Evolutionary conservation across 2,888 invertebrate species (phyloP).

Genomic region (Parnassius glacialis): DNA sequence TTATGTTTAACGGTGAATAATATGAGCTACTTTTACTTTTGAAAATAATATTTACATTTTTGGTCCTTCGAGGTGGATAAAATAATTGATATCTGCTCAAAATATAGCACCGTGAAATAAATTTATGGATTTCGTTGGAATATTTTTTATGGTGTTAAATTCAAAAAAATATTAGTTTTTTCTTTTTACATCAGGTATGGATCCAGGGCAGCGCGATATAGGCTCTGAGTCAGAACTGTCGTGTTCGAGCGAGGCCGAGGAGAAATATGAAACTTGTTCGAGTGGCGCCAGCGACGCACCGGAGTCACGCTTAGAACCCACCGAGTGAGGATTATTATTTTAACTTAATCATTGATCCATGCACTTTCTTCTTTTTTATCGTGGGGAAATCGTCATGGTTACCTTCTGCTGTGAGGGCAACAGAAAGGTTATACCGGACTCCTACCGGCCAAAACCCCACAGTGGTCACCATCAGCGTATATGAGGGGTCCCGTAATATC

Average conservation of each 20-base stretch:
- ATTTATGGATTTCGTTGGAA: neutral
- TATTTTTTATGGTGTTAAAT: neutral
- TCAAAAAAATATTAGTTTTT: conserved; percentile 5
- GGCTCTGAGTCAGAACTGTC: conserved; percentile 70
- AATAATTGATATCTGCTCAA: too few relatives aligned
- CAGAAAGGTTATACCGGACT: too few relatives aligned
- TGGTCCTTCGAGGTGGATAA: neutral
- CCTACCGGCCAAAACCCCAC: too few relatives aligned
- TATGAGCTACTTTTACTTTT: too few relatives aligned
- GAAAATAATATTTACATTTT: neutral
- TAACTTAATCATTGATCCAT: too few relatives aligned
- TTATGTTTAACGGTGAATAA: too few relatives aligned
- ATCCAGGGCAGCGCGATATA: conserved; percentile 42
- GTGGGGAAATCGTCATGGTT: too few relatives aligned
- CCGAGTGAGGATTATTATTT: conserved; percentile 38
- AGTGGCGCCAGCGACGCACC: conserved; percentile 70
- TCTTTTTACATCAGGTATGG: conserved; percentile 37
- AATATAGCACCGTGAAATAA: neutral
- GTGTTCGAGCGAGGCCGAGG: conserved; percentile 85
- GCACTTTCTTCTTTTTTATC: too few relatives aligned
- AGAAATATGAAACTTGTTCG: conserved; percentile 96
- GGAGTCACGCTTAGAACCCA: conserved; percentile 42
- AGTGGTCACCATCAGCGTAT: too few relatives aligned
- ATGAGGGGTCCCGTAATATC: too few relatives aligned
- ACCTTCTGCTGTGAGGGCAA: too few relatives aligned